These are phyloP conservation scores for Torymus aiolomorphi DNA, from an alignment of 2,888 invertebrate genomes.

Conservation along the genomic window DNA sequence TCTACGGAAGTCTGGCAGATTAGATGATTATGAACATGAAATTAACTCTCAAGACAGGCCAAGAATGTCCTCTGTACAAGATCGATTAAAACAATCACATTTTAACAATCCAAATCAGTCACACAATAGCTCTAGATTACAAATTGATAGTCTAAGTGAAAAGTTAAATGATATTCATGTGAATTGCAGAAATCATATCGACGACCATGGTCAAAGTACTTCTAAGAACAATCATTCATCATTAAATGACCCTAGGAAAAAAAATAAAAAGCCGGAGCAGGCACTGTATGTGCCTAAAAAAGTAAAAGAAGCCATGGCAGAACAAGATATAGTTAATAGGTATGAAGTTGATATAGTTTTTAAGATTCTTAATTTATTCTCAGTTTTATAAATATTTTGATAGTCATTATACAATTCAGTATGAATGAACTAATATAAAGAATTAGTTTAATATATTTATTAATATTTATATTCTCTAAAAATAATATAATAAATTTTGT, in stretches of 20 bases:
- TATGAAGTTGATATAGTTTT: constrained; percentile 52
- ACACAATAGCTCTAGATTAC: constrained; percentile 61
- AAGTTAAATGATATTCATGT: constrained; percentile 69
- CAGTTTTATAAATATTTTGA: too few species aligned
- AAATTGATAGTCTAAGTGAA: constrained; percentile 66
- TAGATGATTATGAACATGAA: constrained; percentile 78
- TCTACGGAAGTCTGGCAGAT: constrained; percentile 81
- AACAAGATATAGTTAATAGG: constrained; percentile 72
- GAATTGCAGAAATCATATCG: constrained; percentile 66
- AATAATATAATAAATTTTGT: too few species aligned
- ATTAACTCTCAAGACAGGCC: constrained; percentile 66
- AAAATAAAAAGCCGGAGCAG: constrained; percentile 78
- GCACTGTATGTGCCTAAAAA: constrained; percentile 78
- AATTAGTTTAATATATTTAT: too few species aligned
- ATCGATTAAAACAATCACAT: constrained; percentile 68
- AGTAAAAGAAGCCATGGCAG: constrained; percentile 75
- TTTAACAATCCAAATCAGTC: constrained; percentile 62
- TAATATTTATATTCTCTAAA: too few species aligned
- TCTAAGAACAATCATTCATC: constrained; percentile 65
- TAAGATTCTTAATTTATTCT: too few species aligned
- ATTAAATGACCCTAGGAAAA: constrained; percentile 67
- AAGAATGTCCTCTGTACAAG: constrained; percentile 68
- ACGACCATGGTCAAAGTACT: constrained; percentile 61
- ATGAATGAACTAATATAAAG: too few species aligned
- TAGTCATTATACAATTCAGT: too few species aligned